phyloP scores from a whole-genome alignment of 2,888 invertebrate species.

The Aproaerema taeniolella region DNA sequence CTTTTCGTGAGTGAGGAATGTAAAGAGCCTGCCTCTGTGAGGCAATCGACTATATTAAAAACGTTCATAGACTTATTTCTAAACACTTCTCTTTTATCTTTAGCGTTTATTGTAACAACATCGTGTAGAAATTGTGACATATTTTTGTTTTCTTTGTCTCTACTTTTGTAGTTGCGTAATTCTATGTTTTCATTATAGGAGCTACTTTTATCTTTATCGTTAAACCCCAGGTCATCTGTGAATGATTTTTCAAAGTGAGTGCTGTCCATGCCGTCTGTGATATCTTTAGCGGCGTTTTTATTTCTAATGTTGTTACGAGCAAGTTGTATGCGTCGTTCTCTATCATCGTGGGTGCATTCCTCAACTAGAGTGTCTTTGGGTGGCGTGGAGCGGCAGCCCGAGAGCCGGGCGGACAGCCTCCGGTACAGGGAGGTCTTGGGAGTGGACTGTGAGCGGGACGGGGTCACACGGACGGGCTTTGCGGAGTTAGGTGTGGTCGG shows the following conservation, averaged over 20 bases:
- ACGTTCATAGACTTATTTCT: constrained; percentile 70
- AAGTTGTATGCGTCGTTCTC: constrained; percentile 48
- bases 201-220: constrained; percentile 34
- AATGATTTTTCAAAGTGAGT: constrained; percentile 53
- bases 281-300: constrained; percentile 41
- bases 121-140: constrained; percentile 41
- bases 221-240: constrained; percentile 46
- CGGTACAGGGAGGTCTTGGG: constrained; percentile 70
- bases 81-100: constrained; percentile 69
- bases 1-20: constrained; percentile 68
- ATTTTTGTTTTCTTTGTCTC: constrained; percentile 62
- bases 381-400: constrained; percentile 52
- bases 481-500: constrained; percentile 56
- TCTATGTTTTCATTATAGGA: constrained; percentile 41
- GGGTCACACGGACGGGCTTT: constrained; percentile 53
- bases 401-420: constrained; percentile 64
- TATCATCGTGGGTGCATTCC: constrained; percentile 31
- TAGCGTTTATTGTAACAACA: constrained; percentile 39
- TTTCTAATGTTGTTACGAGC: constrained; percentile 52
- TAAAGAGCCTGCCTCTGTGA: constrained; percentile 59
- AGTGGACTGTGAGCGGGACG: constrained; percentile 62
- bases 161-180: constrained; percentile 41
- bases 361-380: constrained; percentile 32
- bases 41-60: constrained; percentile 66
- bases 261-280: constrained; percentile 46